A percentile compares a stretch with the other conserved stretches of the same genome.
phyloP scores from a whole-genome alignment of 2,113 vertebrate genomes.

The Piliocolobus tephrosceles region DNA sequence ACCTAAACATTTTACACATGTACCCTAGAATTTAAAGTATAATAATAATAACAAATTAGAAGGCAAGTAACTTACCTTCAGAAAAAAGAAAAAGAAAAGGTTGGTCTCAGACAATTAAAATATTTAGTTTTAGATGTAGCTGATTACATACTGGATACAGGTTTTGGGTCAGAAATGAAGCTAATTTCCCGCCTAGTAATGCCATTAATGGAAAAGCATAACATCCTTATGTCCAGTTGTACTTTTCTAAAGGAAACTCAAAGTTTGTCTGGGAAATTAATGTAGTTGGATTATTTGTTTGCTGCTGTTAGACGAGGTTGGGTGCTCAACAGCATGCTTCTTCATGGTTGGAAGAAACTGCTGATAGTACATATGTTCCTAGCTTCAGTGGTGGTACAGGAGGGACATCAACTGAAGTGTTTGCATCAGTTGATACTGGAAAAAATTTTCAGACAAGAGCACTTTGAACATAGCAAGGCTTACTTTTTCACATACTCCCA shows the following conservation, averaged over 20 bases:
- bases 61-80: no score
- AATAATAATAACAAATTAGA: no score
- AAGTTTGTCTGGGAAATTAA: conserved; percentile 89
- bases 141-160: conserved; percentile 92
- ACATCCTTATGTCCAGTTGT: conserved; percentile 93
- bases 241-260: conserved; percentile 91
- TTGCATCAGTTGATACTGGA: conserved; percentile 80
- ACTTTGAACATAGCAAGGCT: background rate
- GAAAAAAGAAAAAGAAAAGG: conserved; percentile 72
- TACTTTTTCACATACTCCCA: conserved; percentile 1
- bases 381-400: conserved; percentile 39
- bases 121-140: conserved; percentile 92
- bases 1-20: no score
- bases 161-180: conserved; percentile 89
- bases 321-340: conserved; percentile 92
- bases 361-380: conserved; percentile 73
- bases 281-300: conserved; percentile 89
- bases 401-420: conserved; percentile 43
- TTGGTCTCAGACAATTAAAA: conserved; percentile 85
- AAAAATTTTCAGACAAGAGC: conserved; percentile 69
- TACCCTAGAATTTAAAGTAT: no score
- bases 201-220: conserved; percentile 87
- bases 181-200: conserved; percentile 86
- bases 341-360: conserved; percentile 89
- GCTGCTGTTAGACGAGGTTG: conserved; percentile 79